These are phyloP conservation scores for Scotopteryx bipunctaria DNA, from an alignment of 2,888 invertebrate genomes.

Conservation along the genomic window DNA sequence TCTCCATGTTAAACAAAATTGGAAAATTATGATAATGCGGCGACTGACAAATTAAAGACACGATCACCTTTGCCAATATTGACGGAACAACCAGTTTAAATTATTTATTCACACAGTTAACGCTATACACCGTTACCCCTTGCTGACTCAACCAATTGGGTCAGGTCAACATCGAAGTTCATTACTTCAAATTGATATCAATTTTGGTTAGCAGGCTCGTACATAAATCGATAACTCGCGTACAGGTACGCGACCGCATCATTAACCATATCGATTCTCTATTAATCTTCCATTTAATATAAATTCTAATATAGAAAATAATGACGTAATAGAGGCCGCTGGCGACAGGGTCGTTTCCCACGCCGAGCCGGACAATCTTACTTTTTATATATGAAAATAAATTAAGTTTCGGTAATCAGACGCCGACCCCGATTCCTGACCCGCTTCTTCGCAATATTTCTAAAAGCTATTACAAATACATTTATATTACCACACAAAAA, in stretches of 20 bases:
- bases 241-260: slow-evolving; percentile 52
- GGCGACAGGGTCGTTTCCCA: slow-evolving; percentile 82
- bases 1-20: slow-evolving; percentile 26
- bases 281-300: slow-evolving; percentile 79
- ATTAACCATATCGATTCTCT: slow-evolving; percentile 76
- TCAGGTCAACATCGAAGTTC: slow-evolving; percentile 34
- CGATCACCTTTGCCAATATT: slow-evolving; percentile 27
- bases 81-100: slow-evolving; percentile 24
- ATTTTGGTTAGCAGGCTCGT: slow-evolving; percentile 27
- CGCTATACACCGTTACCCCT: slow-evolving; percentile 26
- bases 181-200: slow-evolving; percentile 35
- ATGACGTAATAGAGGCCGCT: slow-evolving; percentile 81
- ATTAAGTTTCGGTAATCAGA: slow-evolving; percentile 82
- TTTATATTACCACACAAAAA: slow-evolving; percentile 82
- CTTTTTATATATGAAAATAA: slow-evolving; percentile 78
- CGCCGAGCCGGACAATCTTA: slow-evolving; percentile 76
- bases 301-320: slow-evolving; percentile 82
- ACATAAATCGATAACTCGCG: slow-evolving; percentile 35
- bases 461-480: slow-evolving; percentile 84
- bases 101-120: slow-evolving; percentile 27
- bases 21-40: slow-evolving; percentile 29
- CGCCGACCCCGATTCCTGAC: slow-evolving; percentile 71
- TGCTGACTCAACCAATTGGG: slow-evolving; percentile 27
- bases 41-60: slow-evolving; percentile 29
- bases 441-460: slow-evolving; percentile 81